These are phyloP conservation scores for Leptinotarsa defecta DNA, from an alignment of 1,140 invertebrate species.

Conservation along the genomic window DNA sequence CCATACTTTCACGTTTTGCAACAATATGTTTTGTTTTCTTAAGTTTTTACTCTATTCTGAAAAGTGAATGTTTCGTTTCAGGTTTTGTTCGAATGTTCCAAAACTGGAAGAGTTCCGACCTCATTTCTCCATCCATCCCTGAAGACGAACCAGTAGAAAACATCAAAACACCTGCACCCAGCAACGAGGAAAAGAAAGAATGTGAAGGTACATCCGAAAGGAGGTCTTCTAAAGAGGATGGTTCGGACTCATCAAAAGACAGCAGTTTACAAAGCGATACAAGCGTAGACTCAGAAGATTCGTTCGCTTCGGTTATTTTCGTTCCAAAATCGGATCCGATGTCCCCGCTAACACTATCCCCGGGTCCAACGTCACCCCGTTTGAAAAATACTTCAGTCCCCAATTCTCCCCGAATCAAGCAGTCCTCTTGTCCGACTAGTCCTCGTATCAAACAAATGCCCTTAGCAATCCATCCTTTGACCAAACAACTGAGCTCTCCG, in stretches of 20 bases:
- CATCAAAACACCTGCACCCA: constrained; percentile 25
- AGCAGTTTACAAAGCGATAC: constrained; percentile 91
- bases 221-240: constrained; percentile 77
- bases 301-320: constrained; percentile 88
- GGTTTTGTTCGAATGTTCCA: constrained; percentile 55
- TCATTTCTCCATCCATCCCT: constrained; percentile 47
- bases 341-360: constrained; percentile 61
- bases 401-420: constrained; percentile 69
- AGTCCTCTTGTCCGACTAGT: constrained; percentile 64
- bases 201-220: constrained; percentile 30
- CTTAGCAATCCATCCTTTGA: constrained; percentile 60
- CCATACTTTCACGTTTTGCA: no score
- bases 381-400: constrained; percentile 68
- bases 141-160: constrained; percentile 44
- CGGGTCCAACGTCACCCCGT: constrained; percentile 64
- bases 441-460: constrained; percentile 65
- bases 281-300: constrained; percentile 90
- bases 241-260: constrained; percentile 89
- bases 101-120: constrained; percentile 52
- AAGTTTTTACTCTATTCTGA: background rate
- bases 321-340: constrained; percentile 72
- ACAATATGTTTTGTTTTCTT: no score
- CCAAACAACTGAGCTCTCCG: constrained; percentile 63
- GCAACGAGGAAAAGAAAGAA: constrained; percentile 43
- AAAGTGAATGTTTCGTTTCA: constrained; percentile 6